These are phyloP conservation scores for Geodia barretti DNA, from an alignment of 37 sponge, comb jelly and placozoan species.

Conservation along the genomic window DNA sequence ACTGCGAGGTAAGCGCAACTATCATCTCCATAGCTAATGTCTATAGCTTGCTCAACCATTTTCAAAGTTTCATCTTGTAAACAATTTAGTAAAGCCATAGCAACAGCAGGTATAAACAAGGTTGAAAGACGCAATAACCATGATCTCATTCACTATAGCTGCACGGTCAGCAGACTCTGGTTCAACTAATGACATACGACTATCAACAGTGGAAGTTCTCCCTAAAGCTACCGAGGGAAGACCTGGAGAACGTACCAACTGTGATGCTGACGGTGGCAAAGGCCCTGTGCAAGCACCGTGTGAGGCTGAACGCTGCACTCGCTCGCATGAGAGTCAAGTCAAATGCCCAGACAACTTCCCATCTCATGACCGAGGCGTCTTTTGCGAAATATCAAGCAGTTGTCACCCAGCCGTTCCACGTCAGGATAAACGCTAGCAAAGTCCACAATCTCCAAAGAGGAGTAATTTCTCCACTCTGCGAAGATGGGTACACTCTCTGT, in stretches of 20 bases:
- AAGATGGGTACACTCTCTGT: slow-evolving; percentile 10
- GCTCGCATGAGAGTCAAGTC: slow-evolving; percentile 62
- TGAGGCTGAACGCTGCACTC: slow-evolving; percentile 68
- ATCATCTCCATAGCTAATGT: too few species aligned
- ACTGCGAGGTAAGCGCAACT: slow-evolving; percentile 56
- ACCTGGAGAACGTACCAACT: slow-evolving; percentile 13
- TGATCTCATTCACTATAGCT: slow-evolving; percentile 42
- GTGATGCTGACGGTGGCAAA: slow-evolving; percentile 24
- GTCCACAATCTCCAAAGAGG: not conserved
- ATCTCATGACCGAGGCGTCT: slow-evolving; percentile 38
- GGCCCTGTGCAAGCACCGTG: slow-evolving; percentile 50
- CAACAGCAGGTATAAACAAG: not conserved
- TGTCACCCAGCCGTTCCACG: slow-evolving; percentile 22
- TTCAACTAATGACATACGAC: slow-evolving; percentile 67
- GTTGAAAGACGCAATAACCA: not conserved
- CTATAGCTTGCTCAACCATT: too few species aligned
- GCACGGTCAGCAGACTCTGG: slow-evolving; percentile 34
- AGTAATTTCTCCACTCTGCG: slow-evolving; percentile 10
- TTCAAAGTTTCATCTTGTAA: too few species aligned
- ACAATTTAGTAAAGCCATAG: too few species aligned
- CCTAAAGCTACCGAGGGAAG: slow-evolving; percentile 24
- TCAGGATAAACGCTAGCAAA: slow-evolving; percentile 31
- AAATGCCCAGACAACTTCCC: slow-evolving; percentile 26
- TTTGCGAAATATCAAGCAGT: not conserved
- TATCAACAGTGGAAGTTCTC: slow-evolving; percentile 52